phyloP scores from a whole-genome alignment of 2,113 vertebrate genomes.

The Rynchops niger region DNA sequence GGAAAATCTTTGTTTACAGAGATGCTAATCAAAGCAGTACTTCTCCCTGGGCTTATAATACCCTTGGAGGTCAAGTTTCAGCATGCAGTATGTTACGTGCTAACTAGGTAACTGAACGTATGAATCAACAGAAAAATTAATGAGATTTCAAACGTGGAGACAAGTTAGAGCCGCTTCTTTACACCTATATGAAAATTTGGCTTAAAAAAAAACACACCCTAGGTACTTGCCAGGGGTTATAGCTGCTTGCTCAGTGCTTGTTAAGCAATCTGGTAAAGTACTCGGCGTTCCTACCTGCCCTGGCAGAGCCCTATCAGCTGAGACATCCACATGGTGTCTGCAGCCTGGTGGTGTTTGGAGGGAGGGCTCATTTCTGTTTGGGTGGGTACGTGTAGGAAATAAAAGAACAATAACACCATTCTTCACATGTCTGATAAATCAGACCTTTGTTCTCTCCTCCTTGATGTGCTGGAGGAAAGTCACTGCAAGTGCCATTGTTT shows the following conservation, averaged over 20 bases:
- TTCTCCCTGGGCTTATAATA: neutral
- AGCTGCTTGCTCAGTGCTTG: neutral
- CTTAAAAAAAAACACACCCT: rapidly evolving
- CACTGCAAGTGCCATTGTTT: constrained; percentile 44
- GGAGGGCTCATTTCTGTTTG: neutral
- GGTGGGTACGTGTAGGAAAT: constrained; percentile 3
- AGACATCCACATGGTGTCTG: neutral
- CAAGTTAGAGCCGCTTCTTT: constrained; percentile 36
- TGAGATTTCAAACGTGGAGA: neutral
- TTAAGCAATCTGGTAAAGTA: neutral
- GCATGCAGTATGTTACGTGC: neutral
- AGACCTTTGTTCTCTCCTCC: constrained; percentile 4
- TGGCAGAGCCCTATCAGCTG: neutral
- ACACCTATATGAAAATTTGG: constrained; percentile 9
- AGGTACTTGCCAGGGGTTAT: neutral
- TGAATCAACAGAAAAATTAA: constrained; percentile 48
- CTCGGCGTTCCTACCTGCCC: neutral
- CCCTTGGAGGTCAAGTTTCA: neutral
- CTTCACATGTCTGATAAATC: neutral
- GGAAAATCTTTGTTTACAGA: constrained; percentile 13
- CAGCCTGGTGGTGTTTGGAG: neutral
- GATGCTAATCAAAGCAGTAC: neutral
- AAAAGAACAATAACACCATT: constrained; percentile 25
- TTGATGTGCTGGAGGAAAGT: constrained; percentile 5
- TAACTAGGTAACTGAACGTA: neutral